Conservation (phyloP, 2,113 vertebrate species). For the Gasterosteus aculeatus region DNA sequence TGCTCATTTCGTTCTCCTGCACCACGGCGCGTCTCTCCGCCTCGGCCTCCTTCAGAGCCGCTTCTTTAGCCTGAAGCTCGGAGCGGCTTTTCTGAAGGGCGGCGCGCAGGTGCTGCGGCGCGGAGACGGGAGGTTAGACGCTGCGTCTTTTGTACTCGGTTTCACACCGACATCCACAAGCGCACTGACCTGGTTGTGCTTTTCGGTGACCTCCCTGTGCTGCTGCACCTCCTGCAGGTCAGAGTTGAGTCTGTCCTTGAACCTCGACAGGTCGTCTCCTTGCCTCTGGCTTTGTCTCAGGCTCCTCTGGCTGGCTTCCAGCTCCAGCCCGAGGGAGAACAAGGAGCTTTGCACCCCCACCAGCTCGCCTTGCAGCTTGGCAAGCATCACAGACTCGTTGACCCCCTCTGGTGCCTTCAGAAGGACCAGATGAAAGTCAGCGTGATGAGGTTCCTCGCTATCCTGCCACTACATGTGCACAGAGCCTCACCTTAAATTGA, state of each 20-base stretch:
- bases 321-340: constrained; percentile 89
- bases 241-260: constrained; percentile 81
- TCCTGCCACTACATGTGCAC: neutral
- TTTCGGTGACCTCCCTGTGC: constrained; percentile 88
- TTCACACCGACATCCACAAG: neutral
- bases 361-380: constrained; percentile 84
- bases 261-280: constrained; percentile 80
- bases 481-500: constrained; percentile 82
- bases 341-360: constrained; percentile 87
- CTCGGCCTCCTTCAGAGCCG: constrained; percentile 82
- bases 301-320: constrained; percentile 85
- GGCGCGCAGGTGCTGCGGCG: constrained; percentile 85
- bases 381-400: constrained; percentile 47
- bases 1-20: constrained; percentile 81
- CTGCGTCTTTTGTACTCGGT: neutral
- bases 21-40: constrained; percentile 77
- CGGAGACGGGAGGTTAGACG: neutral
- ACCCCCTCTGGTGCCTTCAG: constrained; percentile 65
- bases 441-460: neutral
- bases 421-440: constrained; percentile 19
- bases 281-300: constrained; percentile 86
- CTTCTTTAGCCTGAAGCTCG: constrained; percentile 86
- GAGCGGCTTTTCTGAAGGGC: constrained; percentile 84
- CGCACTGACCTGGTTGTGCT: constrained; percentile 88
- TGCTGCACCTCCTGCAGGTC: constrained; percentile 84